phyloP scores from a whole-genome alignment of 1,140 invertebrate genomes.

The Maniola jurtina region DNA sequence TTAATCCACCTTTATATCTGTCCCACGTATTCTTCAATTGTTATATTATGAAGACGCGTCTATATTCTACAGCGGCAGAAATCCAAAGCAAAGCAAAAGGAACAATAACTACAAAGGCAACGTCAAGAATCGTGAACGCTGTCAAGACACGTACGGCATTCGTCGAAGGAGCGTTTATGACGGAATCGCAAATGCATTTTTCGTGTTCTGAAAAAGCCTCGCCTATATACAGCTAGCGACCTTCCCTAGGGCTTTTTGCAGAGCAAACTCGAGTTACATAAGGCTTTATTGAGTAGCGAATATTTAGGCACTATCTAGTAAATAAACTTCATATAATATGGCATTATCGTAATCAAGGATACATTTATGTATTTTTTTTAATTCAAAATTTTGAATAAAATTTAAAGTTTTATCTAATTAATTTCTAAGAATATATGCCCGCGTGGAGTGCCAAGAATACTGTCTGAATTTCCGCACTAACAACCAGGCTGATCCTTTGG shows the following conservation, averaged over 20 bases:
- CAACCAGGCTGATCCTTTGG: no score
- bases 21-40: no score
- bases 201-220: slow-evolving; percentile 15
- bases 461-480: no score
- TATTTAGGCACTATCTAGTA: neutral
- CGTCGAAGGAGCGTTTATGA: slow-evolving; percentile 15
- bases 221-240: slow-evolving; percentile 6
- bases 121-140: neutral
- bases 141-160: slow-evolving; percentile 8
- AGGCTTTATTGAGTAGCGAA: neutral
- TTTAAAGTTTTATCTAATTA: no score
- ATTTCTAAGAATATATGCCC: no score
- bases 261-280: neutral
- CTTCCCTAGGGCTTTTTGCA: slow-evolving; percentile 10
- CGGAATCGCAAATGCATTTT: slow-evolving; percentile 15
- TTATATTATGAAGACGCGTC: no score
- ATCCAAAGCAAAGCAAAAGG: neutral
- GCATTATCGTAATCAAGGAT: no score
- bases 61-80: no score
- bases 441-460: no score
- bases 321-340: neutral
- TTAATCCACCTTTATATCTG: no score
- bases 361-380: no score
- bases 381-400: no score
- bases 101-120: slow-evolving; percentile 6